Percentiles rank a stretch among this genome's conserved stretches.
Conservation (phyloP, 2,113 vertebrate genomes). For the Hystrix brachyura region DNA sequence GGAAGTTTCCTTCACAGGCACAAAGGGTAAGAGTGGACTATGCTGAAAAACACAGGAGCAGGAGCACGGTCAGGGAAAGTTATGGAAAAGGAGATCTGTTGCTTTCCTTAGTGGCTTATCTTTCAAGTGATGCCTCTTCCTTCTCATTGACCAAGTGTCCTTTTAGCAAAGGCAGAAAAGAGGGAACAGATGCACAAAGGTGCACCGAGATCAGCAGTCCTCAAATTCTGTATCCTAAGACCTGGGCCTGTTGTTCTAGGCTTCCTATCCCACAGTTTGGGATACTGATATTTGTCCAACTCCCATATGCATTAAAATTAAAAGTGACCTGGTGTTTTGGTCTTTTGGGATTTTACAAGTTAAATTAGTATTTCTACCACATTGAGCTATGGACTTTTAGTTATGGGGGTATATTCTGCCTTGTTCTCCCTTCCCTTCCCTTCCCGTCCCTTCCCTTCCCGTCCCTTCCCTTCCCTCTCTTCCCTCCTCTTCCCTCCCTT, state of each 20-base stretch:
- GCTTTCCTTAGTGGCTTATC: not conserved
- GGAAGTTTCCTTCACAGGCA: not conserved
- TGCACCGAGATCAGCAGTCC: not conserved
- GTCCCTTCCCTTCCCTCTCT: not conserved
- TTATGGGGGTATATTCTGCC: not conserved
- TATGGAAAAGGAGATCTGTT: not conserved
- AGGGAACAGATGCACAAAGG: not conserved
- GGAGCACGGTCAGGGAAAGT: not conserved
- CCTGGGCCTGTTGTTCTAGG: not conserved
- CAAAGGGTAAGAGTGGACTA: not conserved
- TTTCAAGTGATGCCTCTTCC: not conserved
- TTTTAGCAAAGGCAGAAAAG: not conserved
- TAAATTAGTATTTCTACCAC: not conserved
- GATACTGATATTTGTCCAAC: not conserved
- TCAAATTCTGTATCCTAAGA: slow-evolving; percentile 37
- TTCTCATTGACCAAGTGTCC: slow-evolving; percentile 6
- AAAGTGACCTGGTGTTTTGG: not conserved
- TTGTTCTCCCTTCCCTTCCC: not conserved
- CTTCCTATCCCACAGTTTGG: not conserved
- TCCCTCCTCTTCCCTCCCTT: not conserved
- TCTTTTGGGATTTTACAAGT: slow-evolving; percentile 1
- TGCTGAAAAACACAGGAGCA: not conserved
- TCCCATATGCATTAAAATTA: not conserved
- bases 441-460: too few relatives aligned
- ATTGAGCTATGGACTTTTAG: not conserved